Base-by-base conservation (phyloP, 2,888 invertebrate species). In the Troides helena region DNA sequence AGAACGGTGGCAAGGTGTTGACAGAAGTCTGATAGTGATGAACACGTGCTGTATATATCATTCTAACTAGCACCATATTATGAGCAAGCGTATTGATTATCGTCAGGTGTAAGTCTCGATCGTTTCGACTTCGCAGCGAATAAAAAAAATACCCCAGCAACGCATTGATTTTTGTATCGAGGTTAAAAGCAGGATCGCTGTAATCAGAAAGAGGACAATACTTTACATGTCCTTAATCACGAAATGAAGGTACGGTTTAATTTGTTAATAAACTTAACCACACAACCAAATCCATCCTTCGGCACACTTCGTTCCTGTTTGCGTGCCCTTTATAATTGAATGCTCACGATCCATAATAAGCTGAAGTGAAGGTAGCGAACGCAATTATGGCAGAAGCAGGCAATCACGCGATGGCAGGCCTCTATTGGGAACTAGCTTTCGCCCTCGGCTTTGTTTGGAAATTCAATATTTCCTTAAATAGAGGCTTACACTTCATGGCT, bases 311-410 rank as follows among this genome's bases (percentile, higher is more conserved):
- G 25, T 21, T 58, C 57, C 57, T 58, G 63, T 59, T 70, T 63
- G 70, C 70, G 67, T 70, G 70, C 63, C 53, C 5, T 56, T 67
- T 67, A 59, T 59, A 70, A 70, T 70, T 70, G 70, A 70, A 70
- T 70, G 67, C 70, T 70, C 70, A 70, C 62, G 66, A 67, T 70
- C 67, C 67, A 70, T 67, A 70, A 70, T 70, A 70, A 70, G 70
- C 56, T 59, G 67, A 67, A 63, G 66, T 67, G 70, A 70, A 70
- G 53, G 67, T 58, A 66, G 50, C 60, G 70, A 67, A 67, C 67
- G 63, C 70, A 70, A 70, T 70, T 70, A 70, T 63, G 59, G 39
- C 39, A 63, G 70, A 56, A 63, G 64, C 67, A 60, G 59, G 66
- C 39, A 53, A 67, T 63, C 70, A 70, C 70, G 70, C 70, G 70